Conservation (phyloP, 2,888 invertebrate species). For the Coelinius sp. region DNA sequence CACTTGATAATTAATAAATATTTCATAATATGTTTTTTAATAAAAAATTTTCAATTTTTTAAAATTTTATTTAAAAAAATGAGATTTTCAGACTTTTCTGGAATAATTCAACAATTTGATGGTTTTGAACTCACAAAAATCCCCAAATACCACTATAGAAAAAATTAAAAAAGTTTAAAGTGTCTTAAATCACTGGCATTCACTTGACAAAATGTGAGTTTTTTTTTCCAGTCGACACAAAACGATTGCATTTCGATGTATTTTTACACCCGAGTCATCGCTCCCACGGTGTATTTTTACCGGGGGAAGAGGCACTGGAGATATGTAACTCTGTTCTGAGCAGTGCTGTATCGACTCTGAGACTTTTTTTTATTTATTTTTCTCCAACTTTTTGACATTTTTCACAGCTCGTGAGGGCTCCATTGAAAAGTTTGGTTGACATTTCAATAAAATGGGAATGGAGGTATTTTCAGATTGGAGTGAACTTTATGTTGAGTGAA, state of each 20-base stretch:
- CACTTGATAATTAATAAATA: not conserved
- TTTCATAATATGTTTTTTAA: no score
- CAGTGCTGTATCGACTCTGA: slow-evolving; percentile 37
- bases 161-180: not conserved
- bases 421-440: slow-evolving; percentile 3
- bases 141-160: not conserved
- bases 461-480: not conserved
- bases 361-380: not conserved
- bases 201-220: slow-evolving; percentile 20
- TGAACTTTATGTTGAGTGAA: no score
- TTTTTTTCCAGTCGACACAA: slow-evolving; percentile 40
- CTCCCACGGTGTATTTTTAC: slow-evolving; percentile 70
- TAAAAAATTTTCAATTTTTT: no score
- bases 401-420: not conserved
- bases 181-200: not conserved
- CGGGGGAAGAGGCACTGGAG: slow-evolving; percentile 51
- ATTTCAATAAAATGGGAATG: not conserved
- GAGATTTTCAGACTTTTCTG: not conserved
- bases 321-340: slow-evolving; percentile 54
- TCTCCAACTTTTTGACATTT: not conserved
- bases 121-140: not conserved
- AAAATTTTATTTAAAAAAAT: not conserved
- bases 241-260: slow-evolving; percentile 66
- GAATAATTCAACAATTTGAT: not conserved
- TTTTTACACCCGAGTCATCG: slow-evolving; percentile 70